Evolutionary conservation across 2,797 vertebrate genomes (phyloP), one percentile per base, ranked within the genome.

Genomic region (Hyperoplus immaculatus): DNA sequence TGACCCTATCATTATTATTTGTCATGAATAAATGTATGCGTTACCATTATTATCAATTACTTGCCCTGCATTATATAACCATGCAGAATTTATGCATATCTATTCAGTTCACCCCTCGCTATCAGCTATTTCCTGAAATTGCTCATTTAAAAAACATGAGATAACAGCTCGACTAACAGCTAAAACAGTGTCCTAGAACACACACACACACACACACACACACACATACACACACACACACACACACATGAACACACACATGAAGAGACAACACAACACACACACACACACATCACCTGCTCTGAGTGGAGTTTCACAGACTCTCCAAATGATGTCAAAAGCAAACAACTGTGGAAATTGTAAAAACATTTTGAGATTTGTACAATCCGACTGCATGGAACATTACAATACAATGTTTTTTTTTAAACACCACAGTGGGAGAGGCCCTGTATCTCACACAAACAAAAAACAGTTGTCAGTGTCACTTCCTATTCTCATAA

Each of bases 1-100:
- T 83, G 81, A 85, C 72, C 86, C 82, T 78, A 78, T 88, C 75
- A 91, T 93, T 88, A 91, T 93, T 88, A 89, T 84, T 77, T 78
- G 68, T 83, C 87, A 88, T 85, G 87, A 90, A 89, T 91, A 87
- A 88, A 89, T 90, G 77, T 80, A 87, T 89, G 85, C 38, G 29
- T 81, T 69, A 75, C 43, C 47, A 74, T 87, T 77, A 86, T 88
- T 86, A 84, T 91, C 82, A 87, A 74, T 86, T 89, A 85, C 72
- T 79, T 67, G 57, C 78, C 75, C 56, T 65, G 69, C 71, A 76
- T 74, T 80, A 73, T 73, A 61, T 72, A 88, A 84, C 85, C 79
- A 75, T 29, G 70, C 29, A 79, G 61, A 84, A 79, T 85, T 82
- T 86, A 84, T 90, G 76, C 74, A 87, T 45, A 83, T 89, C 53